phyloP scores from a whole-genome alignment of 2,113 vertebrate genomes.

The Osmerus eperlanus region DNA sequence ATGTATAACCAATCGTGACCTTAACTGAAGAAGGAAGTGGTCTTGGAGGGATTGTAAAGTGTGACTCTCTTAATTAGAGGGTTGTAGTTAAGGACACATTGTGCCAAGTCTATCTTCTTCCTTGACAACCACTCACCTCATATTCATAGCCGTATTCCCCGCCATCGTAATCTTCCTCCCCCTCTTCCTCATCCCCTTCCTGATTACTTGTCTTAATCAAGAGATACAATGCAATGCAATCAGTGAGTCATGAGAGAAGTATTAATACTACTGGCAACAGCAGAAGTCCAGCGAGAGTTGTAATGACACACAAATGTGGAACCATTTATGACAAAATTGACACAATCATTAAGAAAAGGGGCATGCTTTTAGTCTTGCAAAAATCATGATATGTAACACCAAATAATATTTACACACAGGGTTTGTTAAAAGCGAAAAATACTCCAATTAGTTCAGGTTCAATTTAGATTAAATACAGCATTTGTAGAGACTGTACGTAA shows the following conservation, averaged over 20 bases:
- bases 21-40: too few species aligned
- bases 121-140: conserved; percentile 53
- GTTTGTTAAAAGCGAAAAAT: too few species aligned
- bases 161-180: conserved; percentile 38
- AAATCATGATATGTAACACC: neutral
- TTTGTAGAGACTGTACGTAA: too few species aligned
- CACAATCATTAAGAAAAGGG: conserved; percentile 19
- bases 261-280: too few species aligned
- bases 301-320: conserved; percentile 1
- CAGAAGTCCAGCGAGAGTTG: too few species aligned
- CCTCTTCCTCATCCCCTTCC: conserved; percentile 34
- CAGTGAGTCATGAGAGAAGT: conserved; percentile 11
- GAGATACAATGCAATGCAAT: too few species aligned
- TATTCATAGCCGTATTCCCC: conserved; percentile 64
- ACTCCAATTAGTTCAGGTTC: too few species aligned
- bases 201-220: conserved; percentile 33
- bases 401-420: conserved; percentile 9
- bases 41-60: too few species aligned
- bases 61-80: too few species aligned
- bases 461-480: neutral
- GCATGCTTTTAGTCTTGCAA: conserved; percentile 44
- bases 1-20: too few species aligned
- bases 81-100: too few species aligned
- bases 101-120: neutral
- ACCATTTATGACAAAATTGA: conserved; percentile 16